phyloP scores from a whole-genome alignment of 2,888 invertebrate genomes.

The Ctena decussata region DNA sequence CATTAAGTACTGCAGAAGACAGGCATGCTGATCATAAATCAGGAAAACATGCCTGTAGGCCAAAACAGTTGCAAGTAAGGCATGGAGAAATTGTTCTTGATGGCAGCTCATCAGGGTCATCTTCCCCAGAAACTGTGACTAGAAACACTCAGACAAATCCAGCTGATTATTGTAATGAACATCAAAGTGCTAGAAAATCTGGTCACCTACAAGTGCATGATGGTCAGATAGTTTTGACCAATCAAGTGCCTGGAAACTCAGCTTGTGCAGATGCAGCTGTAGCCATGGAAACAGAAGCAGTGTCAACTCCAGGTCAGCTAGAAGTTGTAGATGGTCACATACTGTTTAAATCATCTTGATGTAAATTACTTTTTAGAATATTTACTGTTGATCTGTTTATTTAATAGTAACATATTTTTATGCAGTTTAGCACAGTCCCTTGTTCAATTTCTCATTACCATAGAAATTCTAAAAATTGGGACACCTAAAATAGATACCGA shows the following conservation, averaged over 20 bases:
- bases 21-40: conserved; percentile 17
- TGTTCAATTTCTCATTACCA: too few relatives aligned
- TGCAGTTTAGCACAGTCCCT: too few relatives aligned
- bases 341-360: conserved; percentile 68
- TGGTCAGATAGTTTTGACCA: conserved; percentile 65
- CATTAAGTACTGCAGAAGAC: background rate
- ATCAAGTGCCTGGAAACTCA: conserved; percentile 10
- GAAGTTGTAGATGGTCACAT: conserved; percentile 75
- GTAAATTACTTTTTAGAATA: too few relatives aligned
- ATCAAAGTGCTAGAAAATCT: conserved; percentile 33
- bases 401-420: too few relatives aligned
- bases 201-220: conserved; percentile 61
- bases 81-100: conserved; percentile 67
- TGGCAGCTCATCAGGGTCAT: conserved; percentile 48
- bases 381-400: too few relatives aligned
- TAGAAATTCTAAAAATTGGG: too few relatives aligned
- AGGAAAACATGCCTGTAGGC: conserved; percentile 20
- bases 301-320: conserved; percentile 63
- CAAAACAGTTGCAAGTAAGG: conserved; percentile 65
- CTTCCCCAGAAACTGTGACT: conserved; percentile 49
- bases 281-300: conserved; percentile 32
- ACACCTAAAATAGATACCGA: too few relatives aligned
- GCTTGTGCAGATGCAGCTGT: conserved; percentile 6
- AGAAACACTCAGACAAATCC: conserved; percentile 59
- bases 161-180: conserved; percentile 28